Percentiles rank a stretch among this genome's conserved stretches.
Conservation (phyloP, 1,140 invertebrate species). For the Drosophila setifemur region DNA sequence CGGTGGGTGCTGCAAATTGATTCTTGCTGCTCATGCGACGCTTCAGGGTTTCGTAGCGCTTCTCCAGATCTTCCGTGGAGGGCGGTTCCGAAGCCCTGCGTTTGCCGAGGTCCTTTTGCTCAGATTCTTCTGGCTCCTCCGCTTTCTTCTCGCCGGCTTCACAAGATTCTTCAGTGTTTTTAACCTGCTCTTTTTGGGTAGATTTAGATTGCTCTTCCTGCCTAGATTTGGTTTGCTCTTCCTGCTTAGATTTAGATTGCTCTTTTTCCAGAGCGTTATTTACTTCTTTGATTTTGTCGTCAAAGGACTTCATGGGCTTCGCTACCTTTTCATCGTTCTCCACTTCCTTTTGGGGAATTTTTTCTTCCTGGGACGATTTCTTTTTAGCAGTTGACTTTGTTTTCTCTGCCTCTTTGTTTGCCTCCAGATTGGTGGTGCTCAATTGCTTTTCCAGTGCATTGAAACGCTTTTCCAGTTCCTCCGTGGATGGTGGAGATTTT, state of each 20-base stretch:
- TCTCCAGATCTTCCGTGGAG: slow-evolving; percentile 75
- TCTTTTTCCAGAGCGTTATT: slow-evolving; percentile 13
- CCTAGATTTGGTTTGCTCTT: no score
- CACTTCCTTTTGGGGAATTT: slow-evolving; percentile 1
- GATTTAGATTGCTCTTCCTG: neutral
- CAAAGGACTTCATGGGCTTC: slow-evolving; percentile 27
- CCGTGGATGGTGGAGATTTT: slow-evolving; percentile 68
- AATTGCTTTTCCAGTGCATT: slow-evolving; percentile 69
- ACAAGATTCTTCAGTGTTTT: neutral
- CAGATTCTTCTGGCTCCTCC: neutral
- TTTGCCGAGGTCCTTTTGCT: slow-evolving; percentile 24
- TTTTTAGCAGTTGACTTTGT: neutral
- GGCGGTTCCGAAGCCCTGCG: slow-evolving; percentile 72
- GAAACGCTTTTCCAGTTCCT: slow-evolving; percentile 75
- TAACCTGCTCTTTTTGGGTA: neutral
- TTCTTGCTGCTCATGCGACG: slow-evolving; percentile 71
- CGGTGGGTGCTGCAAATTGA: slow-evolving; percentile 24
- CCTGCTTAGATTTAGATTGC: neutral
- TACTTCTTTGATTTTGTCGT: slow-evolving; percentile 42
- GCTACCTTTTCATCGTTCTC: neutral
- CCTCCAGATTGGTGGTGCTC: slow-evolving; percentile 42
- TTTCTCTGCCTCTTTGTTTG: slow-evolving; percentile 6
- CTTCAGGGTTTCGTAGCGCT: slow-evolving; percentile 68
- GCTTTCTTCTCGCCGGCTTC: neutral
- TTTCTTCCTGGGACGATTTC: neutral